phyloP scores from a whole-genome alignment of 2,797 vertebrate genomes.

The Catostomus latipinnis region DNA sequence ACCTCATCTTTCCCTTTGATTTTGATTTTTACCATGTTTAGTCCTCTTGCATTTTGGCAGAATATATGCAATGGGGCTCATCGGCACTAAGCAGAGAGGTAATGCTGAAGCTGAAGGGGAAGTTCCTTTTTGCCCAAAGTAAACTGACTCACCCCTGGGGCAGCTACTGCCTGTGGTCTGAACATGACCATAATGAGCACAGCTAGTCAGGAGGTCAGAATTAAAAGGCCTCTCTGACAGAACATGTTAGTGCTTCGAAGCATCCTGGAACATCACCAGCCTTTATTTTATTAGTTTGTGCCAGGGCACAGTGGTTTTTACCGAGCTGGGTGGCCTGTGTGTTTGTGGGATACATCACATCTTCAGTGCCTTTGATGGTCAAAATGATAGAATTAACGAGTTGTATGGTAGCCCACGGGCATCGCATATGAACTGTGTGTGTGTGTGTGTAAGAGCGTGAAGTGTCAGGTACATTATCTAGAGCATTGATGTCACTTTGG shows the following conservation, averaged over 20 bases:
- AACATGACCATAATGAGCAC: conserved; percentile 49
- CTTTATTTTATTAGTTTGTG: conserved; percentile 56
- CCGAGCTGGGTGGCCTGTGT: conserved; percentile 40
- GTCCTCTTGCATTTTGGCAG: conserved; percentile 18
- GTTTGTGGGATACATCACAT: conserved; percentile 30
- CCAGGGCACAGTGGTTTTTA: conserved; percentile 45
- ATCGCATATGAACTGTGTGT: conserved; percentile 19
- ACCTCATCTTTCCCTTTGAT: conserved; percentile 3
- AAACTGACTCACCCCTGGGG: conserved; percentile 47
- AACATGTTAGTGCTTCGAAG: conserved; percentile 45
- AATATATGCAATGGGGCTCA: conserved; percentile 29
- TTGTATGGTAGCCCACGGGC: conserved; percentile 28
- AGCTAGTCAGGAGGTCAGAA: conserved; percentile 53
- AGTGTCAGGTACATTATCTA: conserved; percentile 39
- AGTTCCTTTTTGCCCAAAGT: conserved; percentile 48
- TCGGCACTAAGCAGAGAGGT: conserved; percentile 34
- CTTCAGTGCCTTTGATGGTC: conserved; percentile 51
- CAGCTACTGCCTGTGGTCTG: conserved; percentile 59
- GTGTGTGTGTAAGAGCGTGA: conserved; percentile 9
- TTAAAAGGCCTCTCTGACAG: conserved; percentile 56
- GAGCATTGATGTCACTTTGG: conserved; percentile 49
- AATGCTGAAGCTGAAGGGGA: conserved; percentile 19
- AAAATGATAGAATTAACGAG: conserved; percentile 49
- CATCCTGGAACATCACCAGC: conserved; percentile 51
- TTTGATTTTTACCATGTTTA: conserved; percentile 12